phyloP scores from a whole-genome alignment of 1,140 invertebrate species.

The Heliconius hermathena region DNA sequence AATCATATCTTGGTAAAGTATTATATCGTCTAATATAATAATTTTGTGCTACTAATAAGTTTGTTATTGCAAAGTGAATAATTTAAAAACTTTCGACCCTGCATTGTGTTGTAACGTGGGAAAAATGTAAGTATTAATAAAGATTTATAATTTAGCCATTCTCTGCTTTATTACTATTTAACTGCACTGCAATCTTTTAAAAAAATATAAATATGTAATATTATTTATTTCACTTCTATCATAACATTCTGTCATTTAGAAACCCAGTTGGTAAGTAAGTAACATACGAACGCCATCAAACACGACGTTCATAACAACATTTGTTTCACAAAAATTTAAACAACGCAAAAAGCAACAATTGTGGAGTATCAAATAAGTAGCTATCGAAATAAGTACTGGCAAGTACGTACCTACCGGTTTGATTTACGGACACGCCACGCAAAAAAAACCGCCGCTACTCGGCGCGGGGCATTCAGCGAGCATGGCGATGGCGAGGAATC shows the following conservation, averaged over 20 bases:
- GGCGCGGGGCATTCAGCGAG: conserved; percentile 51
- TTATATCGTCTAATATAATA: conserved; percentile 22
- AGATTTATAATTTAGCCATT: not conserved
- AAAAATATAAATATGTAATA: not conserved
- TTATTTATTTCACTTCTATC: not conserved
- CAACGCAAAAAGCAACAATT: conserved; percentile 28
- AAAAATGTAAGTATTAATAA: conserved; percentile 47
- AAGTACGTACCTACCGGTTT: conserved; percentile 70
- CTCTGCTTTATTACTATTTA: not conserved
- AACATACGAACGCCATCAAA: not conserved
- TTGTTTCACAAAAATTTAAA: conserved; percentile 17
- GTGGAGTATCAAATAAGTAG: conserved; percentile 41
- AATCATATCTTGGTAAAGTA: conserved; percentile 33
- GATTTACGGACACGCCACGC: conserved; percentile 65
- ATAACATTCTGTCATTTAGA: not conserved
- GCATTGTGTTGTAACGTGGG: conserved; percentile 45
- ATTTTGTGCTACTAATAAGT: conserved; percentile 45
- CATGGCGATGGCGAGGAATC: conserved; percentile 60
- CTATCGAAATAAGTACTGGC: conserved; percentile 52
- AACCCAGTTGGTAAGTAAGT: not conserved
- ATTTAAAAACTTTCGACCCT: conserved; percentile 36
- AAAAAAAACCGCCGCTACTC: conserved; percentile 76
- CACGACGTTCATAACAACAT: not conserved
- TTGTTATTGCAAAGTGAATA: conserved; percentile 46
- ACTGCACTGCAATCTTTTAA: not conserved